Percentiles rank a stretch among this genome's conserved stretches.
These are phyloP conservation scores for Harpalus rubripes DNA, from an alignment of 2,888 invertebrate genomes.

Conservation along the genomic window DNA sequence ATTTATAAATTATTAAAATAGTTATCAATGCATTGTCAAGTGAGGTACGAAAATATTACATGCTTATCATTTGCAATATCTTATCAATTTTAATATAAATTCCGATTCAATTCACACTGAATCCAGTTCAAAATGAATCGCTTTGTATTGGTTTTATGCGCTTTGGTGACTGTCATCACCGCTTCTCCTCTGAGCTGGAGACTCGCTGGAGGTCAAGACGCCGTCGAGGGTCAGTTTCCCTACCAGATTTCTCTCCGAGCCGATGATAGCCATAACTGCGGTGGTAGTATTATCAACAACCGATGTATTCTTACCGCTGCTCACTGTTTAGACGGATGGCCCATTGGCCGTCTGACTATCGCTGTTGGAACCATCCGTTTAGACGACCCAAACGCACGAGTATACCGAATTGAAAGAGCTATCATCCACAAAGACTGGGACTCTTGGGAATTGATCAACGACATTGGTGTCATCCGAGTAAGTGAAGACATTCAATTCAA, in stretches of 20 bases:
- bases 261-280: constrained; percentile 73
- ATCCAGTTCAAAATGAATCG: too few species aligned
- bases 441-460: constrained; percentile 74
- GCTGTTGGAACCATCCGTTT: not conserved
- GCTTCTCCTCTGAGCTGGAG: not conserved
- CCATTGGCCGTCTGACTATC: not conserved
- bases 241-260: not conserved
- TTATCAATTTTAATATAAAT: too few species aligned
- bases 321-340: not conserved
- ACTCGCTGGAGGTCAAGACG: not conserved
- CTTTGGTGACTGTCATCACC: not conserved
- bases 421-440: constrained; percentile 75
- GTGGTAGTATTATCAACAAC: constrained; percentile 77
- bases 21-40: too few species aligned
- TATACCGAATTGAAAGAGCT: constrained; percentile 73
- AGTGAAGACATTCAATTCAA: constrained; percentile 64
- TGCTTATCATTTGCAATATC: too few species aligned
- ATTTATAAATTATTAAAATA: too few species aligned
- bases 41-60: too few species aligned
- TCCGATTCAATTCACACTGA: too few species aligned
- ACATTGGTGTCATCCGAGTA: constrained; percentile 78
- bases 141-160: not conserved
- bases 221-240: not conserved
- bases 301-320: not conserved
- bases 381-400: not conserved